phyloP scores from a whole-genome alignment of 2,888 invertebrate genomes.

The Drosophila hamatofila region DNA sequence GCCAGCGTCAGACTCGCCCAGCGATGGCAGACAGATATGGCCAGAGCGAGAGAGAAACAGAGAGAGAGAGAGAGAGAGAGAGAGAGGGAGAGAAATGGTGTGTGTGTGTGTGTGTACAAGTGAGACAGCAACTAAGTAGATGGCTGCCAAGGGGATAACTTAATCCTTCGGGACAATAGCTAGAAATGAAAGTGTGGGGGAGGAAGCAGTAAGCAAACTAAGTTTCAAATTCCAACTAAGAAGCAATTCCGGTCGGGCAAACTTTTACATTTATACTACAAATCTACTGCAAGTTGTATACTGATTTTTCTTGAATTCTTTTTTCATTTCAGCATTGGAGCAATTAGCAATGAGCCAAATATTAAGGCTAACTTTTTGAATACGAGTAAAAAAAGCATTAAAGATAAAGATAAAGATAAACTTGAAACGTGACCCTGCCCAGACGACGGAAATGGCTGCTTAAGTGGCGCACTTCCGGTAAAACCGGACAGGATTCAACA shows the following conservation, averaged over 20 bases:
- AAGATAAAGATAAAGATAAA: conserved; percentile 51
- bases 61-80: conserved; percentile 4
- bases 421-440: conserved; percentile 47
- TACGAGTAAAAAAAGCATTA: conserved; percentile 38
- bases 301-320: conserved; percentile 29
- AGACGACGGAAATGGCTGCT: conserved; percentile 71
- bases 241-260: conserved; percentile 57
- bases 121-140: conserved; percentile 53
- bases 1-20: conserved; percentile 8
- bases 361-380: conserved; percentile 55
- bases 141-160: conserved; percentile 60
- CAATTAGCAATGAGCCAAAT: conserved; percentile 66
- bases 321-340: conserved; percentile 29
- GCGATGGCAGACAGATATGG: conserved; percentile 15
- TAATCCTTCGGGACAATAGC: conserved; percentile 66
- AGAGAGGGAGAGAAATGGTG: no score
- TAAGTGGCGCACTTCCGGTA: conserved; percentile 74
- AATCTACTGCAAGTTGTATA: conserved; percentile 49
- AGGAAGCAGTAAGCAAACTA: conserved; percentile 29
- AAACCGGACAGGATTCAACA: conserved; percentile 50
- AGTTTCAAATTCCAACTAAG: conserved; percentile 71
- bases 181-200: conserved; percentile 11
- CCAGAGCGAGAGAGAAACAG: conserved; percentile 14
- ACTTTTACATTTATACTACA: conserved; percentile 58
- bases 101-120: background rate